A percentile compares a stretch with the other conserved stretches of the same genome.
Evolutionary conservation across 2,797 vertebrate genomes (phyloP).

Genomic region (Gymnodraco acuticeps): DNA sequence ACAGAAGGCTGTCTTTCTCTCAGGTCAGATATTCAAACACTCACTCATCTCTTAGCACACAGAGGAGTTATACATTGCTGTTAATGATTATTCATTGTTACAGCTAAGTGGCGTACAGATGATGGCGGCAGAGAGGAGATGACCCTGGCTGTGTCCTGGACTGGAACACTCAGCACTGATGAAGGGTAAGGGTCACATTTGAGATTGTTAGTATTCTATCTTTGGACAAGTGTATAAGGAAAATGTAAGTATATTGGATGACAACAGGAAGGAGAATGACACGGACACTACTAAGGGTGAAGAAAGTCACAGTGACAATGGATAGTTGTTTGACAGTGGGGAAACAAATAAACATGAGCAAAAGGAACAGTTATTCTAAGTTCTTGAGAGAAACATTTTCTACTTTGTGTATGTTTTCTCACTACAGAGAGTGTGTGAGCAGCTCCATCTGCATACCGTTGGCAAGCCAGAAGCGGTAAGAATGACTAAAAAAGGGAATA

Average conservation of each 20-base stretch:
- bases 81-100: conserved; percentile 1
- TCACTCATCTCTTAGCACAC: background rate
- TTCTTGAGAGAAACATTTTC: background rate
- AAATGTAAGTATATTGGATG: background rate
- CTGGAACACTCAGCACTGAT: conserved; percentile 90
- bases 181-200: conserved; percentile 87
- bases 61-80: background rate
- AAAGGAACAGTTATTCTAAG: background rate
- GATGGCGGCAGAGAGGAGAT: conserved; percentile 94
- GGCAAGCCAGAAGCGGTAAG: conserved; percentile 97
- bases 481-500: background rate
- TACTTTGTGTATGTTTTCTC: conserved; percentile 33
- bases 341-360: conserved; percentile 5
- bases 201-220: background rate
- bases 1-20: conserved; percentile 94
- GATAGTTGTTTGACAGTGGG: background rate
- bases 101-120: conserved; percentile 94
- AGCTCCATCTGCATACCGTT: conserved; percentile 94
- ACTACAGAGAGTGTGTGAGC: conserved; percentile 91
- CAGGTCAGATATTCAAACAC: conserved; percentile 83
- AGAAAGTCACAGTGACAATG: background rate
- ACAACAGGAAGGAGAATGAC: background rate
- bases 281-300: background rate
- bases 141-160: conserved; percentile 94
- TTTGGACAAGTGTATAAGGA: background rate